phyloP scores from a whole-genome alignment of 2,113 vertebrate genomes.

The Bubo blakistoni region DNA sequence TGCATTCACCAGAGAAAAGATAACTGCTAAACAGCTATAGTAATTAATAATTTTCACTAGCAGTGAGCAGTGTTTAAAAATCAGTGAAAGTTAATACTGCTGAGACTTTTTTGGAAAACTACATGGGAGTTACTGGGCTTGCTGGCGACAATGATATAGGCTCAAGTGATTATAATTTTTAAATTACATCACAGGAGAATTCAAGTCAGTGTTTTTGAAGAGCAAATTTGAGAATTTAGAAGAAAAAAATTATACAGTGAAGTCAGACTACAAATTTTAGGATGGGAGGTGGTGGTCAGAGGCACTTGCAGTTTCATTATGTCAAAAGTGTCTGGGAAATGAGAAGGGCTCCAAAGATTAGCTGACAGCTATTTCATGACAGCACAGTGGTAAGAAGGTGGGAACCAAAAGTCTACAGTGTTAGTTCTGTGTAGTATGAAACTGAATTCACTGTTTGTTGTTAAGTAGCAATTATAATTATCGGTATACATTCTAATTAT shows the following conservation, averaged over 20 bases:
- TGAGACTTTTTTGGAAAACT: neutral
- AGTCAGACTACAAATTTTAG: neutral
- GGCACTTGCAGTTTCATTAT: neutral
- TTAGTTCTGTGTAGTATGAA: neutral
- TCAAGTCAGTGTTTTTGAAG: neutral
- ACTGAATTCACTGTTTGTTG: neutral
- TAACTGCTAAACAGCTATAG: neutral
- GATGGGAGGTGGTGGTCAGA: neutral
- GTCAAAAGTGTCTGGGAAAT: neutral
- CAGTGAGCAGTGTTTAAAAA: neutral
- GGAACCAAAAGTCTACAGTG: neutral
- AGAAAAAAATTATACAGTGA: neutral
- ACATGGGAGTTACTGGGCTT: neutral
- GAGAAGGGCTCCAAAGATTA: neutral
- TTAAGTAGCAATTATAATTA: neutral
- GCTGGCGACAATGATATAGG: neutral
- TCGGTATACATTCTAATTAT: neutral
- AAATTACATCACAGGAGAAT: neutral
- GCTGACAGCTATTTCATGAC: neutral
- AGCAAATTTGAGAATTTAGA: neutral
- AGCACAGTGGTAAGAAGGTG: neutral
- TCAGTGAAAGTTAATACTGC: neutral
- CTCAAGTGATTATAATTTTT: neutral
- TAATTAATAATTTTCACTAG: neutral
- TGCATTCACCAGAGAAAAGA: neutral